Evolutionary conservation across 2,113 vertebrate genomes (phyloP).

Genomic region (Pyxicephalus adspersus): DNA sequence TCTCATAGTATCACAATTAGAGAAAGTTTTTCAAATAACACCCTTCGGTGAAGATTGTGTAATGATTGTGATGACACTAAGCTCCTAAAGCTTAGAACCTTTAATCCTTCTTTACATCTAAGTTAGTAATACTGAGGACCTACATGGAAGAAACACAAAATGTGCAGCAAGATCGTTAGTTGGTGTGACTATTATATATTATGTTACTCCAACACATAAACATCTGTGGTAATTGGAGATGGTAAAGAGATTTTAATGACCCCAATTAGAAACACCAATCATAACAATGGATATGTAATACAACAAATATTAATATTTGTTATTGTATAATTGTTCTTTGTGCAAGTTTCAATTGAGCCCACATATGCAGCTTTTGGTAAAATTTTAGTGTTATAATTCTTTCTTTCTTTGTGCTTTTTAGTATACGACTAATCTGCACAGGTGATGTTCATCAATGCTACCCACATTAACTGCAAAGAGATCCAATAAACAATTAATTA

Average conservation of each 20-base stretch:
- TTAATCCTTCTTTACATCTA: conserved; percentile 40
- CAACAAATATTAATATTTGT: not conserved
- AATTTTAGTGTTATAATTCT: no score
- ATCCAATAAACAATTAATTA: no score
- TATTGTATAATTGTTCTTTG: not conserved
- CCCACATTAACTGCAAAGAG: no score
- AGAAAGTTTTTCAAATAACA: conserved; percentile 22
- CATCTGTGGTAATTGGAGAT: conserved; percentile 15
- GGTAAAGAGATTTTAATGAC: not conserved
- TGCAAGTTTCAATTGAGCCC: no score
- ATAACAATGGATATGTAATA: not conserved
- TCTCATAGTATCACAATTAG: conserved; percentile 17
- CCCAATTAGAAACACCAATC: not conserved
- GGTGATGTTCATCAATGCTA: no score
- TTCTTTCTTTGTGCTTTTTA: no score
- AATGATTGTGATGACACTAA: conserved; percentile 43
- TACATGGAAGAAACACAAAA: conserved; percentile 40
- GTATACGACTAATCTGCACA: no score
- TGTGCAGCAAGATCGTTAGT: conserved; percentile 4
- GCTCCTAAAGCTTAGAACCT: conserved; percentile 30
- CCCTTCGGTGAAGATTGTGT: conserved; percentile 21
- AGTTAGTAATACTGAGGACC: conserved; percentile 29
- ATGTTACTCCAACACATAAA: conserved; percentile 12
- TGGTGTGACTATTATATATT: conserved; percentile 2
- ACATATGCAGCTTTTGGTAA: no score